phyloP scores from a whole-genome alignment of 2,888 invertebrate species.

The Caenorhabditis imperialis region DNA sequence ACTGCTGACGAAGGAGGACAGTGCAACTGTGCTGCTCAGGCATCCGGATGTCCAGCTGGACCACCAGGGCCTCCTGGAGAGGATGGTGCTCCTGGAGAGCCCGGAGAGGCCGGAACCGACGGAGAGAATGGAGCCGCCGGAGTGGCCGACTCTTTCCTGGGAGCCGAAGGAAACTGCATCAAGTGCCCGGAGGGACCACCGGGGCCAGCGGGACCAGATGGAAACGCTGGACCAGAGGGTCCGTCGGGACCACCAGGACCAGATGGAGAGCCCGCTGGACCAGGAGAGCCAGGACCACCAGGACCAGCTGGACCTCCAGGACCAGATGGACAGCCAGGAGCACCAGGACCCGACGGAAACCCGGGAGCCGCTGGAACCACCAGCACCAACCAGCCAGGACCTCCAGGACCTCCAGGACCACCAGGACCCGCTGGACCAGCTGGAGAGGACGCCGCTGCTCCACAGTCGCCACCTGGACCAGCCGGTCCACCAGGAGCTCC shows the following conservation, averaged over 20 bases:
- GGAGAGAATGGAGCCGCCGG: slow-evolving; percentile 35
- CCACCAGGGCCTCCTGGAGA: slow-evolving; percentile 46
- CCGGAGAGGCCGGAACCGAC: slow-evolving; percentile 35
- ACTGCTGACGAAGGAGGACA: slow-evolving; percentile 25
- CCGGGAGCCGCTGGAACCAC: slow-evolving; percentile 47
- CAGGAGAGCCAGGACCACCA: slow-evolving; percentile 33
- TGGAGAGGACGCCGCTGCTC: slow-evolving; percentile 23
- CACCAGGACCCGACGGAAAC: slow-evolving; percentile 34
- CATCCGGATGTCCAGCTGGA: slow-evolving; percentile 43
- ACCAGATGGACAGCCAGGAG: slow-evolving; percentile 40
- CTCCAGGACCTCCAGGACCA: slow-evolving; percentile 39
- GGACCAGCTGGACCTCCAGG: slow-evolving; percentile 39
- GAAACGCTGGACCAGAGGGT: slow-evolving; percentile 40
- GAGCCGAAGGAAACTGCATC: slow-evolving; percentile 38
- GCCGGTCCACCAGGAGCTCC: slow-evolving; percentile 63
- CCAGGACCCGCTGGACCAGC: slow-evolving; percentile 48
- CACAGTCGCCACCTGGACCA: slow-evolving; percentile 41
- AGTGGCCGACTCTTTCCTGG: slow-evolving; percentile 12
- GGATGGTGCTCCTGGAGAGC: slow-evolving; percentile 43
- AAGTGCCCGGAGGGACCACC: slow-evolving; percentile 40
- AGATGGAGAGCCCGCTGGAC: slow-evolving; percentile 35
- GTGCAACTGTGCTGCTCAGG: slow-evolving; percentile 45
- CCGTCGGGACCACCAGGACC: slow-evolving; percentile 36
- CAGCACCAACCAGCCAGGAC: slow-evolving; percentile 29
- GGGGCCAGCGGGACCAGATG: slow-evolving; percentile 45